A percentile compares a stretch with the other conserved stretches of the same genome.
These are phyloP conservation scores for Noctua comes DNA, from an alignment of 2,888 invertebrate genomes.

Conservation along the genomic window DNA sequence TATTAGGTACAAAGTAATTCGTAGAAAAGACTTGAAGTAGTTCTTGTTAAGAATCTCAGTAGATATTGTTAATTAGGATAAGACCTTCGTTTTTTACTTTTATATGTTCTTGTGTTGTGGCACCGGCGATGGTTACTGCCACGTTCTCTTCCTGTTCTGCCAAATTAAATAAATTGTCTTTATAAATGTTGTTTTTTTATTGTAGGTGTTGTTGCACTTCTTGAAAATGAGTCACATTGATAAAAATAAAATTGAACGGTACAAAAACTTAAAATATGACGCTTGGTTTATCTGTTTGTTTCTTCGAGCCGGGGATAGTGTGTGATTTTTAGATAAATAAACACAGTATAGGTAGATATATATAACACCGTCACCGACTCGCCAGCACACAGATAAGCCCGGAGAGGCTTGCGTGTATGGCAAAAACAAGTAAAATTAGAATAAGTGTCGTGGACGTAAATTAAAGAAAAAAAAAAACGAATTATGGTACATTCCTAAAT, in stretches of 20 bases:
- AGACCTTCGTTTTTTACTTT: conserved; percentile 49
- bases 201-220: conserved; percentile 12
- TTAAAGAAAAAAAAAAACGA: too few relatives aligned
- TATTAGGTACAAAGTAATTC: conserved; percentile 28
- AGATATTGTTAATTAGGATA: conserved; percentile 47
- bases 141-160: conserved; percentile 41
- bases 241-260: neutral
- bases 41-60: conserved; percentile 46
- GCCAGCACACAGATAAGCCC: too few relatives aligned
- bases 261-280: neutral
- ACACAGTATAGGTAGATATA: neutral
- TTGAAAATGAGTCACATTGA: neutral
- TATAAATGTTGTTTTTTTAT: conserved; percentile 60
- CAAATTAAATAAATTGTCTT: conserved; percentile 61
- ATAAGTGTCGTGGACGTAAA: too few relatives aligned
- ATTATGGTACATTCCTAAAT: neutral
- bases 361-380: too few relatives aligned
- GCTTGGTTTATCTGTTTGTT: neutral
- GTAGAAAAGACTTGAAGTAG: conserved; percentile 18
- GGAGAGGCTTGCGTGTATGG: too few relatives aligned
- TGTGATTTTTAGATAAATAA: neutral
- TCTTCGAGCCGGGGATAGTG: too few relatives aligned
- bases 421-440: too few relatives aligned
- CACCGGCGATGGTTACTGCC: conserved; percentile 5
- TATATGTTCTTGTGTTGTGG: conserved; percentile 24